Percentiles rank a stretch among this genome's conserved stretches.
Conservation (phyloP, 2,888 invertebrate genomes). For the Apoda limacodes region DNA sequence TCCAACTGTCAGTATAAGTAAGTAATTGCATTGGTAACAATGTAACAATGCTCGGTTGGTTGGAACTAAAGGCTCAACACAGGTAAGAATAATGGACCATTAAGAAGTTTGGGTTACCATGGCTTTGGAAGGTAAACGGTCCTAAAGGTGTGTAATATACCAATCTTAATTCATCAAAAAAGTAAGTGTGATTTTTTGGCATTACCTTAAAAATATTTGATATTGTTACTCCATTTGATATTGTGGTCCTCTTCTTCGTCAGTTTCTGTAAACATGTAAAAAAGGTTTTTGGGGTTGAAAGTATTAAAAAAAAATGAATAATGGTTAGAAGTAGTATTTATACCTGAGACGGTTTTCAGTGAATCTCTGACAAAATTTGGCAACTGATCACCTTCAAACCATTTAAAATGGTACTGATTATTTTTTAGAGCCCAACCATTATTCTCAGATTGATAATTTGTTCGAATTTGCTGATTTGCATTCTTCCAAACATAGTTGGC, state of each 20-base stretch:
- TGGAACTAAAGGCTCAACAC: too few species aligned
- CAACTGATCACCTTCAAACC: slow-evolving; percentile 21
- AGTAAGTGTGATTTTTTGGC: slow-evolving; percentile 13
- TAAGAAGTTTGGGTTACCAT: too few species aligned
- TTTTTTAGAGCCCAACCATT: slow-evolving; percentile 21
- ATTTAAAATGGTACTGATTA: slow-evolving; percentile 21
- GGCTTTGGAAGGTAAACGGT: slow-evolving; percentile 15
- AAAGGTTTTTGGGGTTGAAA: too few species aligned
- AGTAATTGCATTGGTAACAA: too few species aligned
- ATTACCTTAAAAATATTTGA: too few species aligned
- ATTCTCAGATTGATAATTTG: slow-evolving; percentile 16
- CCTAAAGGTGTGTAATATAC: slow-evolving; percentile 11
- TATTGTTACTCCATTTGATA: too few species aligned
- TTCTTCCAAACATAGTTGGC: slow-evolving; percentile 21
- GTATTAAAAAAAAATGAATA: too few species aligned
- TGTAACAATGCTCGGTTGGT: too few species aligned
- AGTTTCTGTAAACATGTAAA: too few species aligned
- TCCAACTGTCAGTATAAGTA: too few species aligned
- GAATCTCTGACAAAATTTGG: slow-evolving; percentile 19
- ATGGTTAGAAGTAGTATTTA: too few species aligned
- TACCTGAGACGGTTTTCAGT: slow-evolving; percentile 16
- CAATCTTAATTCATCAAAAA: slow-evolving; percentile 11
- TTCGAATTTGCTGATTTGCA: slow-evolving; percentile 16
- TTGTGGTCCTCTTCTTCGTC: too few species aligned
- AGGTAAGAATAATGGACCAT: slow-evolving; percentile 15